phyloP scores from a whole-genome alignment of 1,140 invertebrate species.

The Caenorhabditis briggsae region DNA sequence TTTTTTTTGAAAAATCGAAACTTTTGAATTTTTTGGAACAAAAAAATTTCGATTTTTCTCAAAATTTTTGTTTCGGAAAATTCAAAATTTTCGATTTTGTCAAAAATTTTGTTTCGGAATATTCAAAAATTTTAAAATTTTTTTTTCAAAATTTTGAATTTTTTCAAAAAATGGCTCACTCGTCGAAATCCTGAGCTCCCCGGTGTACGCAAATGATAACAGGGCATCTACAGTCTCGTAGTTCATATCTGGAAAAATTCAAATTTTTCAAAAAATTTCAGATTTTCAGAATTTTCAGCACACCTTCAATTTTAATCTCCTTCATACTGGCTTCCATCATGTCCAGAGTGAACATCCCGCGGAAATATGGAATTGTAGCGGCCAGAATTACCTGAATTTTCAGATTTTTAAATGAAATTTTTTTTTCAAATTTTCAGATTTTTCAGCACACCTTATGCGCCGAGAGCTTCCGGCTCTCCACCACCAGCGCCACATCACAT shows the following conservation, averaged over 20 bases:
- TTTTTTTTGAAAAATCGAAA: too few species aligned
- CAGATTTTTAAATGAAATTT: background rate
- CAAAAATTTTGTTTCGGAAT: too few species aligned
- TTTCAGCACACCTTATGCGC: constrained; percentile 1
- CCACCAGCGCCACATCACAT: constrained; percentile 24
- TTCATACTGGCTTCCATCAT: constrained; percentile 88
- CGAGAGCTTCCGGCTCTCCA: constrained; percentile 17
- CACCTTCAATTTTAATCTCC: constrained; percentile 86
- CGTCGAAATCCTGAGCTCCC: constrained; percentile 29
- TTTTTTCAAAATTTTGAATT: too few species aligned
- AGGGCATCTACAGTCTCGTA: constrained; percentile 57
- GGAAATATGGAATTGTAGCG: constrained; percentile 90
- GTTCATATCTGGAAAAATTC: constrained; percentile 53
- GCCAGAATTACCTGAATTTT: constrained; percentile 84
- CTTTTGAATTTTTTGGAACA: too few species aligned
- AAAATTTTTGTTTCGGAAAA: too few species aligned
- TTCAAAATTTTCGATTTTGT: too few species aligned
- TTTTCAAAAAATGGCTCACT: background rate
- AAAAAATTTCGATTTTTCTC: too few species aligned
- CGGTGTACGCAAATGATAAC: constrained; percentile 60
- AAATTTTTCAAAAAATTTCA: background rate
- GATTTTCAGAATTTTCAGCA: constrained; percentile 36
- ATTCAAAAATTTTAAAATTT: too few species aligned
- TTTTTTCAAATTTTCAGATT: background rate
- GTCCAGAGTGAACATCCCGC: constrained; percentile 91